Conservation (phyloP, 2,797 vertebrate genomes). For the Octomys mimax region DNA sequence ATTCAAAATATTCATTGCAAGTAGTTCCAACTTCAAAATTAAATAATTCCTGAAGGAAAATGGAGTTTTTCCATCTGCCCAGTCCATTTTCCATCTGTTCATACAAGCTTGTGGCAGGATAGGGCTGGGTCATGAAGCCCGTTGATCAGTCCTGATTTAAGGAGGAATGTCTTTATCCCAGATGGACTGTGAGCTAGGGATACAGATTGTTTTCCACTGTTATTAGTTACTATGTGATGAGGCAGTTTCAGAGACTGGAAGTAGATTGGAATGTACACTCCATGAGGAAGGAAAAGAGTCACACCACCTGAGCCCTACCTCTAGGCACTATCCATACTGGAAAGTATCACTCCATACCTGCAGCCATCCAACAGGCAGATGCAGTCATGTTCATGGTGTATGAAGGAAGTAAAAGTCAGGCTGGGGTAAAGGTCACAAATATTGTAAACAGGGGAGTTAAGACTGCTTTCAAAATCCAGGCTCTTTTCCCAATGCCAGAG, state of each 20-base stretch:
- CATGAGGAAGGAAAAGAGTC: constrained; percentile 31
- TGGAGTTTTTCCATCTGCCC: constrained; percentile 90
- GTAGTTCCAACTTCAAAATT: constrained; percentile 87
- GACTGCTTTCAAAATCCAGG: background rate
- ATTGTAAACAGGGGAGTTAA: background rate
- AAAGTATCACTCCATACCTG: background rate
- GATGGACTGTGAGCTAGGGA: constrained; percentile 71
- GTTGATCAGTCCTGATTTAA: constrained; percentile 87
- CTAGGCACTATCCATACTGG: accelerated
- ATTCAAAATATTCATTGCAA: constrained; percentile 85
- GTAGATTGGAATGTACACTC: background rate
- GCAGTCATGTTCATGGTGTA: background rate
- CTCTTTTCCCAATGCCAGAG: background rate
- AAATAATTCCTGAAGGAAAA: constrained; percentile 87
- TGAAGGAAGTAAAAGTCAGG: background rate
- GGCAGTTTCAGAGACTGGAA: constrained; percentile 63
- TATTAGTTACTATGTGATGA: constrained; percentile 62
- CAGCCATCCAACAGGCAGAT: background rate
- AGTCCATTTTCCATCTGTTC: constrained; percentile 91
- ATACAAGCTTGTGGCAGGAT: constrained; percentile 85
- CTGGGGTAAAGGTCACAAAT: background rate
- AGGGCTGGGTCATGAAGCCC: constrained; percentile 79
- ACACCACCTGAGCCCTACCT: background rate
- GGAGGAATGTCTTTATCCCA: constrained; percentile 75
- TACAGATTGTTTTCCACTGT: constrained; percentile 71